phyloP scores from a whole-genome alignment of 2,888 invertebrate genomes.

The Stomorhina lunata region DNA sequence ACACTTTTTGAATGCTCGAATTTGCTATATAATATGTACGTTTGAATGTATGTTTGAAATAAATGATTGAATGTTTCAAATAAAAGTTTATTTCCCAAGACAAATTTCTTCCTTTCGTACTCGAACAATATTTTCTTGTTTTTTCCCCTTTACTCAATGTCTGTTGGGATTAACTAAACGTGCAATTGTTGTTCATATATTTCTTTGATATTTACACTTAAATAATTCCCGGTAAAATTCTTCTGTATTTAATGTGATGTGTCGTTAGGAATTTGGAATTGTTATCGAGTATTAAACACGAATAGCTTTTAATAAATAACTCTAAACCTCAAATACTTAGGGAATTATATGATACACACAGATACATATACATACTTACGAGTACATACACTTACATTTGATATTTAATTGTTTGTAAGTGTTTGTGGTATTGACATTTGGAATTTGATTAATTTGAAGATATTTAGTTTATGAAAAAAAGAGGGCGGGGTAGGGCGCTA shows the following conservation, averaged over 20 bases:
- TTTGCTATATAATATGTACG: too few relatives aligned
- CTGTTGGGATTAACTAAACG: constrained; percentile 5
- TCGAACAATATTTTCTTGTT: neutral
- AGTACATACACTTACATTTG: neutral
- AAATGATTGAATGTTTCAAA: neutral
- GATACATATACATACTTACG: neutral
- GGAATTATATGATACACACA: neutral
- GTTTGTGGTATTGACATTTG: constrained; percentile 27
- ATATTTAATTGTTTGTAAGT: constrained; percentile 8
- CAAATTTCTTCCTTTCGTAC: constrained; percentile 2
- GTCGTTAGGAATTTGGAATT: neutral
- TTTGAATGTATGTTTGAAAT: neutral
- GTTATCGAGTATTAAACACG: constrained; percentile 32
- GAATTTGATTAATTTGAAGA: constrained; percentile 44
- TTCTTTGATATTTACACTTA: constrained; percentile 9
- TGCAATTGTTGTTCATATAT: constrained; percentile 29
- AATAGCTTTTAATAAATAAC: constrained; percentile 29
- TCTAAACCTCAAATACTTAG: constrained; percentile 15
- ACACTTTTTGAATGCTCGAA: too few relatives aligned
- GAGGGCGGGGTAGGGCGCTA: neutral
- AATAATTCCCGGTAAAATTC: constrained; percentile 29
- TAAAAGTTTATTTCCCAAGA: neutral
- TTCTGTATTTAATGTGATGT: constrained; percentile 16
- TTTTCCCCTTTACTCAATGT: neutral
- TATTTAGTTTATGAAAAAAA: constrained; percentile 2